A percentile compares a stretch with the other conserved stretches of the same genome.
phyloP scores from a whole-genome alignment of 2,113 vertebrate genomes.

The Shinisaurus crocodilurus region DNA sequence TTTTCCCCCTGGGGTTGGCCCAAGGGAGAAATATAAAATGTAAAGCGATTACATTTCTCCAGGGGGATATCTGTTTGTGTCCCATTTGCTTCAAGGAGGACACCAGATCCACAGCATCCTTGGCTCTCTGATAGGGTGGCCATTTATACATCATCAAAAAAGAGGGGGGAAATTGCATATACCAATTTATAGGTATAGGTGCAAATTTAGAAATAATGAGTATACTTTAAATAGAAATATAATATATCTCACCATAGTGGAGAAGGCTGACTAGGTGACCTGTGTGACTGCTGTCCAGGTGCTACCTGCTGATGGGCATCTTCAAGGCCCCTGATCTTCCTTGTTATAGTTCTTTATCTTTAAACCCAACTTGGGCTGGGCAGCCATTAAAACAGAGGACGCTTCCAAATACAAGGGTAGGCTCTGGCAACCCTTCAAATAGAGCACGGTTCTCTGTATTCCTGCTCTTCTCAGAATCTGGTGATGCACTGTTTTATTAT shows the following conservation, averaged over 20 bases:
- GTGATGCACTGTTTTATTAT: not conserved
- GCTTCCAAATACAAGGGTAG: no score
- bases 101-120: not conserved
- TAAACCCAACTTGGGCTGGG: not conserved
- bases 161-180: not conserved
- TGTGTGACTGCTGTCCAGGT: not conserved
- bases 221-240: not conserved
- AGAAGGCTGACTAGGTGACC: not conserved
- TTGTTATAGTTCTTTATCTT: not conserved
- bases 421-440: no score
- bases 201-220: not conserved
- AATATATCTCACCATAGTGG: not conserved
- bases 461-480: not conserved
- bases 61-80: not conserved
- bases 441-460: not conserved
- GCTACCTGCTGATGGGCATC: not conserved
- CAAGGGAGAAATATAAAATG: slow-evolving; percentile 1
- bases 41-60: not conserved
- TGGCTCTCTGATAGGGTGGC: not conserved
- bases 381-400: not conserved
- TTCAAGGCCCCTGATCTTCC: not conserved
- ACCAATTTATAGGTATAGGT: not conserved
- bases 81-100: not conserved
- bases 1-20: not conserved
- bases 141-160: not conserved